Conservation (phyloP, 30 jellyfish, hydroid and myxozoan species). For the Catostylus mosaicus region DNA sequence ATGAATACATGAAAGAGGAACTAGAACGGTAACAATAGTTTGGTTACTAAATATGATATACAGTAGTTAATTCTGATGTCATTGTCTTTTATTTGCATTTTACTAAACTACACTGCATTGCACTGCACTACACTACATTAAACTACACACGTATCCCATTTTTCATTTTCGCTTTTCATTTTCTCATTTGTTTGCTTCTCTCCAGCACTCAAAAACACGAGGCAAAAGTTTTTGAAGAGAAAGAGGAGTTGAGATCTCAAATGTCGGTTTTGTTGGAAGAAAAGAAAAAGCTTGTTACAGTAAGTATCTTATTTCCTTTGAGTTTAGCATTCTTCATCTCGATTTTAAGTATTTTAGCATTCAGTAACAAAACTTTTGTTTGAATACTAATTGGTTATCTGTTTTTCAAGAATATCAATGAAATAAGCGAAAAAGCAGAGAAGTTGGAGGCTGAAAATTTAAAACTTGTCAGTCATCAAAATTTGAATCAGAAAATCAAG, state of each 20-base stretch:
- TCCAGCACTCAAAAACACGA: slow-evolving; percentile 89
- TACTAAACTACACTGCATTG: background rate
- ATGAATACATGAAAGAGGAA: slow-evolving; percentile 83
- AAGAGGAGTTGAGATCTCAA: slow-evolving; percentile 68
- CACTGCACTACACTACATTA: background rate
- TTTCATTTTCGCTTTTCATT: no score
- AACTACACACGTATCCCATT: background rate
- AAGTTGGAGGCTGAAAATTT: slow-evolving; percentile 71
- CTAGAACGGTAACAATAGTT: slow-evolving; percentile 75
- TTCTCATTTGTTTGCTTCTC: no score
- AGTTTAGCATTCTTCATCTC: background rate
- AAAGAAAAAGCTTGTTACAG: slow-evolving; percentile 58
- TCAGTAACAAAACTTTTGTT: background rate
- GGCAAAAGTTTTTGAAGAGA: slow-evolving; percentile 82
- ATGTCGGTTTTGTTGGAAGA: slow-evolving; percentile 86
- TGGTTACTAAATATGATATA: background rate
- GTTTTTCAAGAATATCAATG: slow-evolving; percentile 16
- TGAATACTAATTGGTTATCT: background rate
- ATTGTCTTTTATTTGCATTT: background rate
- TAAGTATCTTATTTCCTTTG: background rate
- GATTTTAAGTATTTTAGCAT: background rate
- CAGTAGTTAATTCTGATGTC: no score
- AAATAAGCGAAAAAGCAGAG: slow-evolving; percentile 31
- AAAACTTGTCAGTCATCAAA: slow-evolving; percentile 89
- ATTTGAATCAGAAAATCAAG: slow-evolving; percentile 83